Conservation (phyloP, 2,797 vertebrate species). For the Chloroceryle amazona region DNA sequence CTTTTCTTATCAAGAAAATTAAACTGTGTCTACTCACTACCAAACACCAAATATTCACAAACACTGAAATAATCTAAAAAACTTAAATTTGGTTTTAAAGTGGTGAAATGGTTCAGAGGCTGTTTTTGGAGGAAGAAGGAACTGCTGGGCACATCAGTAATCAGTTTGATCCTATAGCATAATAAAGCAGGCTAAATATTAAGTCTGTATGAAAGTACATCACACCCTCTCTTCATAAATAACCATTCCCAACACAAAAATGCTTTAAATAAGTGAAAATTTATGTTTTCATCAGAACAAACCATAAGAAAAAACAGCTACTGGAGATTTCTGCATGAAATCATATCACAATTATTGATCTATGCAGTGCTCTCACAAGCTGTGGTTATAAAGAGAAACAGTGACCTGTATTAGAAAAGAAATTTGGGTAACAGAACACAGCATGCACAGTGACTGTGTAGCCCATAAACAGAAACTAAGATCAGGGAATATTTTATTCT, state of each 20-base stretch:
- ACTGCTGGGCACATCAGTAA: not conserved
- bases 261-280: not conserved
- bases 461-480: not conserved
- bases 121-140: not conserved
- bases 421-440: not conserved
- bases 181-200: not conserved
- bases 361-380: not conserved
- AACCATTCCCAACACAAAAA: not conserved
- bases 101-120: not conserved
- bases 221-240: not conserved
- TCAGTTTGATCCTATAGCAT: not conserved
- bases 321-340: not conserved
- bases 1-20: rapidly evolving
- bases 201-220: not conserved
- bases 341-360: not conserved
- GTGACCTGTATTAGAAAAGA: not conserved
- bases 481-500: not conserved
- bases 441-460: not conserved
- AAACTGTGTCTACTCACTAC: not conserved
- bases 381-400: not conserved
- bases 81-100: not conserved
- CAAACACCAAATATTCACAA: not conserved
- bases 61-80: not conserved
- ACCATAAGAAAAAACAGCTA: not conserved
- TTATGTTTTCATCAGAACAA: not conserved